Evolutionary conservation across 2,888 invertebrate genomes (phyloP).

Genomic region (Ernsta delagoae): DNA sequence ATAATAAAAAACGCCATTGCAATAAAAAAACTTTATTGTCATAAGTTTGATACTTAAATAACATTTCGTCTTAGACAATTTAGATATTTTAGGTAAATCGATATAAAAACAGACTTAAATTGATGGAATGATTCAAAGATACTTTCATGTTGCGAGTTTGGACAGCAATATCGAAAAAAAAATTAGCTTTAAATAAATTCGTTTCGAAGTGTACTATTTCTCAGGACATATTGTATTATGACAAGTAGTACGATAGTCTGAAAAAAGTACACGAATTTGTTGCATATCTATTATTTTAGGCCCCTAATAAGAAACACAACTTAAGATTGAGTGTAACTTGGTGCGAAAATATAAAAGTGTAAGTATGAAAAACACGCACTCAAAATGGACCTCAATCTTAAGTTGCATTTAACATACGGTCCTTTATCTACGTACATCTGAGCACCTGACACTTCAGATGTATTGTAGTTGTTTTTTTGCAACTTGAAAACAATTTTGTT

Average conservation of each 20-base stretch:
- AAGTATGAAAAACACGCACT: too few relatives aligned
- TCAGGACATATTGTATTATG: not conserved
- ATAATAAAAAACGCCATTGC: not conserved
- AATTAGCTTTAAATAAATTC: not conserved
- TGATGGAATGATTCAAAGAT: too few relatives aligned
- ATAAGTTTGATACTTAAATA: not conserved
- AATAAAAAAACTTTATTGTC: conserved; percentile 10
- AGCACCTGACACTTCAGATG: too few relatives aligned
- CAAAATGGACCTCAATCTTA: too few relatives aligned
- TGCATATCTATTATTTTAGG: not conserved
- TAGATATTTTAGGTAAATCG: not conserved
- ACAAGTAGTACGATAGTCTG: conserved; percentile 11
- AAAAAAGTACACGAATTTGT: conserved; percentile 5
- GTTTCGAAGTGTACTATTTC: conserved; percentile 11
- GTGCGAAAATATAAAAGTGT: too few relatives aligned
- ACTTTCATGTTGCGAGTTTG: too few relatives aligned
- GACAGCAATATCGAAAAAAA: not conserved
- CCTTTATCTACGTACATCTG: too few relatives aligned
- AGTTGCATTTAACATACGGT: too few relatives aligned
- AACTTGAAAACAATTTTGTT: too few relatives aligned
- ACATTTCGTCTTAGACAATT: not conserved
- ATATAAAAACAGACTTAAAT: not conserved
- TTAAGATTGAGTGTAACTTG: too few relatives aligned
- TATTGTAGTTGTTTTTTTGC: too few relatives aligned
- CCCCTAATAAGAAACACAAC: too few relatives aligned